Base-by-base conservation (phyloP, 2,888 invertebrate genomes). In the Hirtodrosophila trivittata region DNA sequence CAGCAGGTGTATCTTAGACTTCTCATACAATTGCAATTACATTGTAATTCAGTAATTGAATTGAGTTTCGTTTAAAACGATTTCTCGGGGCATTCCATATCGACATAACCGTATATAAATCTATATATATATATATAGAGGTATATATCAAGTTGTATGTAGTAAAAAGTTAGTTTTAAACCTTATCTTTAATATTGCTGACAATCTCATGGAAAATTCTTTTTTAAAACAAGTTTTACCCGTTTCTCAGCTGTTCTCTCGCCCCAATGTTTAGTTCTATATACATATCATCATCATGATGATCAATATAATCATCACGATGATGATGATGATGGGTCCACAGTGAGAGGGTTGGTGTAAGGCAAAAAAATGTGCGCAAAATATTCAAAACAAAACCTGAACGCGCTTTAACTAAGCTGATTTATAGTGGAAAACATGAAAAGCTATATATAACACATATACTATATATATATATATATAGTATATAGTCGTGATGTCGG, bases 141-240 rank as follows among this genome's bases (percentile, higher is more conserved):
- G 25, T 25, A 25, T n/a, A n/a, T n/a, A 21, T 21, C 18, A 21
- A 12, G 7, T 8, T 21, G 16, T 35, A 35, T 13, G 50, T 49
- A 51, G 57, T 58, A 64, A 47, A 64, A 38, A 49, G 33, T 45
- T 51, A 49, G 38, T 45, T 51, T 54, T 10, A 30, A 55, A 39
- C 46, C 63, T 73, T 80, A 70, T 75, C 77, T 76, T 73, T 52
- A 66, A 66, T 66, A 60, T 56, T 28, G 43, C 50, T 59, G 58
- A 65, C 73, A 73, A 71, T 75, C 77, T 58, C 64, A 70, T 72
- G 77, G 86, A 81, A 82, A 82, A 82, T 81, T 81, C 73, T 77
- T 86, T 84, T 70, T 60, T 39, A 68, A 86, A 82, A 82, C 82
- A 39, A 84, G 82, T 82, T 85, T 69, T 52, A 82, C 82, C 63